Base-by-base conservation (phyloP, 2,888 invertebrate genomes). In the Orthosia cruda region DNA sequence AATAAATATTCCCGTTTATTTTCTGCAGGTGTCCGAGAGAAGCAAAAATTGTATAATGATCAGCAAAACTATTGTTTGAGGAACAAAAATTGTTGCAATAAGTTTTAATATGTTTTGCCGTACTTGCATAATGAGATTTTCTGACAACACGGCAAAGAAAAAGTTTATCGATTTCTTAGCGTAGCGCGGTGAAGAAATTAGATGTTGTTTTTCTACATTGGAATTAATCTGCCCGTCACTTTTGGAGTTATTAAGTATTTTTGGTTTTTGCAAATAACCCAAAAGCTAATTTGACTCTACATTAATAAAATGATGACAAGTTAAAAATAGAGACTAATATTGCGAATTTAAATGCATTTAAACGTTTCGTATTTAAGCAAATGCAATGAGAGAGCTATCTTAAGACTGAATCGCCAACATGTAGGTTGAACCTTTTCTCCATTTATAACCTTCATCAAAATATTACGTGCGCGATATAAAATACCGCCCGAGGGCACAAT, bases 91-190 rank as follows among this genome's bases (percentile, higher is more conserved):
- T 26, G 15, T 63, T 66, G 32, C 65, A 74, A 65, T 68, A 52
- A 70, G 59, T 81, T 84, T 71, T 74, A 69, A 69, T 74, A 64
- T 20, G 47, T 64, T 80, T 73, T 40, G 12, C 47, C 32, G 45
- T 65, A 40, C 20, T 23, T 71, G 71, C n/a, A n/a, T 69, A 83
- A 85, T 69, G 69, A 69, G 64, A 73, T 80, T 81, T 77, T 77
- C 72, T 73, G 64, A 52, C 58, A 64, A 49, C 62, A 67, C 50
- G 54, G 23, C 71, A 62, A 76, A 54, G 70, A 81, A 68, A 77
- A 85, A 85, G 74, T 85, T 85, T 78, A 78, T 85, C 70, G 81
- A 77, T 77, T 82, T 66, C 74, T 62, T 59, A 71, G 32, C 45
- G 45, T 32, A 67, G 32, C n/a, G 57, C 54, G 49, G 66, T 66